Evolutionary conservation across 2,797 vertebrate species (phyloP).

Genomic region (Macropodus opercularis): DNA sequence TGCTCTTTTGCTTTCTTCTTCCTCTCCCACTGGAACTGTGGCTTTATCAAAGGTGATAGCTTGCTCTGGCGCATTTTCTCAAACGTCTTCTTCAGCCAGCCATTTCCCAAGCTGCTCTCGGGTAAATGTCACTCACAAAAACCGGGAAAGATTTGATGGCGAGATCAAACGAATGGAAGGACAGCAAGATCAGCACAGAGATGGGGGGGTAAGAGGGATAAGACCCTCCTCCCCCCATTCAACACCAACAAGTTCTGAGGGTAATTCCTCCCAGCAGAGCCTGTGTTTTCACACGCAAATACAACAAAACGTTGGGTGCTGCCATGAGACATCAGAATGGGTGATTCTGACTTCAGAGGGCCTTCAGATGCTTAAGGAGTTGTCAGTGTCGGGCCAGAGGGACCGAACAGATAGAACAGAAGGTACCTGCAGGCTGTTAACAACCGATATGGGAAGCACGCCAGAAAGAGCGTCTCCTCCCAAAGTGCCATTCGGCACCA

Average conservation of each 20-base stretch:
- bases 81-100: conserved; percentile 76
- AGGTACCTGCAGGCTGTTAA: conserved; percentile 80
- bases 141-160: conserved; percentile 73
- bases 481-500: conserved; percentile 69
- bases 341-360: conserved; percentile 82
- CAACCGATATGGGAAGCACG: conserved; percentile 72
- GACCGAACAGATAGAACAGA: conserved; percentile 78
- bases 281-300: conserved; percentile 77
- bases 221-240: conserved; percentile 62
- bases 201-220: conserved; percentile 28
- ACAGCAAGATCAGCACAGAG: conserved; percentile 50
- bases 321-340: conserved; percentile 78
- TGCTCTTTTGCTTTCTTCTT: conserved; percentile 71
- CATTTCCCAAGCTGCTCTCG: conserved; percentile 74
- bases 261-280: conserved; percentile 73
- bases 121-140: conserved; percentile 77
- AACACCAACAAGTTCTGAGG: conserved; percentile 58
- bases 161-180: conserved; percentile 81
- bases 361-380: conserved; percentile 77
- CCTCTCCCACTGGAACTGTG: conserved; percentile 63
- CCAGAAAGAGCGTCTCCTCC: conserved; percentile 75
- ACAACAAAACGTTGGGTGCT: conserved; percentile 74
- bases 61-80: conserved; percentile 79
- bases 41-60: conserved; percentile 82
- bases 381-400: conserved; percentile 74